Conservation (phyloP, 2,113 vertebrate genomes). For the Tinamus guttatus region DNA sequence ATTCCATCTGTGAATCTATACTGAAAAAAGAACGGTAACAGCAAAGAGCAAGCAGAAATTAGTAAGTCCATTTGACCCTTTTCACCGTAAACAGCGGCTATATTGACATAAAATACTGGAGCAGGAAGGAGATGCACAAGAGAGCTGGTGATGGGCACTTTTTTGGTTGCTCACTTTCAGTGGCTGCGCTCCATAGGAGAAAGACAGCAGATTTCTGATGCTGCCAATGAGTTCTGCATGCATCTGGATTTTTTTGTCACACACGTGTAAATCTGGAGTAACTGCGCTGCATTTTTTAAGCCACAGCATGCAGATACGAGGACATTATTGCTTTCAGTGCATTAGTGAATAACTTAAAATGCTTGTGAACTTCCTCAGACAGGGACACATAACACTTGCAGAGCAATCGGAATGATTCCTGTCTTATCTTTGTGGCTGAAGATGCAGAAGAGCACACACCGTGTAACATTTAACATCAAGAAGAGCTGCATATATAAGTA, state of each 20-base stretch:
- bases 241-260: neutral
- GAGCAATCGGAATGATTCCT: neutral
- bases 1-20: slow-evolving; percentile 3
- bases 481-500: neutral
- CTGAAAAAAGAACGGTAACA: neutral
- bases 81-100: neutral
- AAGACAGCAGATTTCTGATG: neutral
- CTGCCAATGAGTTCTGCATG: neutral
- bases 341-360: too few relatives aligned
- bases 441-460: neutral
- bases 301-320: neutral
- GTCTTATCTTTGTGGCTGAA: neutral
- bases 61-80: neutral
- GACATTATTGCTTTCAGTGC: neutral
- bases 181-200: rapidly evolving
- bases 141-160: neutral
- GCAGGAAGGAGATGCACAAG: neutral
- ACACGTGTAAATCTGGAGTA: neutral
- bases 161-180: neutral
- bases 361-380: neutral
- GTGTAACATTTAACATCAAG: neutral
- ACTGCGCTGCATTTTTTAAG: neutral
- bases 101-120: slow-evolving; percentile 26
- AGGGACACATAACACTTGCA: neutral
- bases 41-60: slow-evolving; percentile 1